These are phyloP conservation scores for Genyomyrus donnyi DNA, from an alignment of 2,113 vertebrate genomes.

Conservation along the genomic window DNA sequence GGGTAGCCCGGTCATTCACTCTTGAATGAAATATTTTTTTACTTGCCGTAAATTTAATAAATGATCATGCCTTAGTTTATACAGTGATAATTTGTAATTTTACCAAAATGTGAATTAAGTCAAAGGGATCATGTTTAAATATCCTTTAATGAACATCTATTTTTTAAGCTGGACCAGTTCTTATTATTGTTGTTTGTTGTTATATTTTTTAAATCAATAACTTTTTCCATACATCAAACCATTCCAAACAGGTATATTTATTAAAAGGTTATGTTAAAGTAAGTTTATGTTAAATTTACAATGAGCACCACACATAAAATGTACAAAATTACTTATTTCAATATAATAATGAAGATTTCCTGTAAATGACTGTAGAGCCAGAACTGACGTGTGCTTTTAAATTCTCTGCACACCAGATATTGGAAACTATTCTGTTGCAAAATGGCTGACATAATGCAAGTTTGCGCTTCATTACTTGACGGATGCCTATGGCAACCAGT, in stretches of 20 bases:
- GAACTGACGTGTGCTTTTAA: not conserved
- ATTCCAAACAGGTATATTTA: not conserved
- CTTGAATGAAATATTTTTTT: not conserved
- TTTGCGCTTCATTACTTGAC: not conserved
- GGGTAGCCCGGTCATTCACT: not conserved
- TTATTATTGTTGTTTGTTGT: not conserved
- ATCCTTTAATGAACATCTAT: not conserved
- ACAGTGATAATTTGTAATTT: not conserved
- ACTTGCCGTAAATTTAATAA: not conserved
- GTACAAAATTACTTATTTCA: not conserved
- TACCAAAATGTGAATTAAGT: not conserved
- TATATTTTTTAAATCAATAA: not conserved
- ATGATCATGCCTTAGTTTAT: not conserved
- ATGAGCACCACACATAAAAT: not conserved
- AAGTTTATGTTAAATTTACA: not conserved
- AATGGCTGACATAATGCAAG: slow-evolving; percentile 4
- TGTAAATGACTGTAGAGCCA: not conserved
- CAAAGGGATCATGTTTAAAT: not conserved
- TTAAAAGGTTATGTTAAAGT: not conserved
- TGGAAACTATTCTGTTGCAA: not conserved
- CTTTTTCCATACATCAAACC: not conserved
- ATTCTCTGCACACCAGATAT: not conserved
- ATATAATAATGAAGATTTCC: not conserved
- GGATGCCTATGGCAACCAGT: not conserved
- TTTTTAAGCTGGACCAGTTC: not conserved